phyloP scores from a whole-genome alignment of 1,140 invertebrate species.

The Adelges cooleyi region DNA sequence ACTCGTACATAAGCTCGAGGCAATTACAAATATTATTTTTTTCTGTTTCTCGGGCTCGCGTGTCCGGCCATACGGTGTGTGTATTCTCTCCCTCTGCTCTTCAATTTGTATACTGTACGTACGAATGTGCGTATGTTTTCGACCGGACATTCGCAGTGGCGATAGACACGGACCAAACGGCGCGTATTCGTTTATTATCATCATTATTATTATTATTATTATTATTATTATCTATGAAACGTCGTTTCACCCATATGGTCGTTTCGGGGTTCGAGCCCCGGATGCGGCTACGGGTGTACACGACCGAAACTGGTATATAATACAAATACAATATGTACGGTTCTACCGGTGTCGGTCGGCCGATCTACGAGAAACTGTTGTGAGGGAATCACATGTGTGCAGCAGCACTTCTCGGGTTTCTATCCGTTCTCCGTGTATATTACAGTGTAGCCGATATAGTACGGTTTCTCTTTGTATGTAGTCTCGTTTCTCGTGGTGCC shows the following conservation, averaged over 20 bases:
- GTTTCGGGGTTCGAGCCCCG: not conserved
- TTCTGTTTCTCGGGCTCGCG: not conserved
- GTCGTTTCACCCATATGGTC: not conserved
- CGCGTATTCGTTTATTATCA: not conserved
- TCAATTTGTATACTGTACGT: too few relatives aligned
- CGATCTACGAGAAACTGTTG: not conserved
- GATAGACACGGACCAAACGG: too few relatives aligned
- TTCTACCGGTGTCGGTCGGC: too few relatives aligned
- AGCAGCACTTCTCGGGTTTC: slow-evolving; percentile 22
- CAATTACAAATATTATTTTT: not conserved
- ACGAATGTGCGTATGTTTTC: not conserved
- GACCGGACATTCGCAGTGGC: not conserved
- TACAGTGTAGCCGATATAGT: not conserved
- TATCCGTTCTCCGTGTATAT: too few relatives aligned
- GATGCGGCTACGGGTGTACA: not conserved
- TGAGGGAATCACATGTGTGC: slow-evolving; percentile 7
- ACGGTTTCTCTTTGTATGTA: not conserved
- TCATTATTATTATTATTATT: too few relatives aligned
- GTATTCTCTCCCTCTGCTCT: not conserved
- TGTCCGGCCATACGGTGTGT: not conserved
- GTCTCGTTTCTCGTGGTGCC: not conserved
- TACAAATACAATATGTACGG: too few relatives aligned
- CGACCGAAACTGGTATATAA: too few relatives aligned
- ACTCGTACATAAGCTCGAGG: too few relatives aligned
- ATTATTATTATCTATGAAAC: too few relatives aligned